Percentiles rank a stretch among this genome's conserved stretches.
Conservation (phyloP, 2,113 vertebrate species). For the Cranoglanis bouderius region DNA sequence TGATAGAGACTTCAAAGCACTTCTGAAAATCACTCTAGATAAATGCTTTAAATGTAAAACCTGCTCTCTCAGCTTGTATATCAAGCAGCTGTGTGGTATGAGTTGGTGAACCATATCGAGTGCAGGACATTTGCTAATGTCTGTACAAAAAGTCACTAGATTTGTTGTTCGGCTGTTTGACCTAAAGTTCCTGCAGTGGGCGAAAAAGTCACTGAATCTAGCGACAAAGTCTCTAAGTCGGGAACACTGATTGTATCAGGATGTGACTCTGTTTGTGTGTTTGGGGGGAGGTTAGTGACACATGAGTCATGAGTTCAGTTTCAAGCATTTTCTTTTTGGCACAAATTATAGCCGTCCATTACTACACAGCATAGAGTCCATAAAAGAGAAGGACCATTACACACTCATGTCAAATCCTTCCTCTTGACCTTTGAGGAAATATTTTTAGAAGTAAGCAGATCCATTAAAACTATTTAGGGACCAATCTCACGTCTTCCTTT, state of each 20-base stretch:
- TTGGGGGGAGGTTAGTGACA: neutral
- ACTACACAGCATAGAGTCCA: neutral
- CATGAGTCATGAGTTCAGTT: neutral
- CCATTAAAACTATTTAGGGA: neutral
- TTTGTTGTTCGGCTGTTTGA: neutral
- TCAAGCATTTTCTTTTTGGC: neutral
- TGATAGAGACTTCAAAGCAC: neutral
- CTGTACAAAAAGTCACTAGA: neutral
- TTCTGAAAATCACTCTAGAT: neutral
- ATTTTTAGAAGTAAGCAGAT: neutral
- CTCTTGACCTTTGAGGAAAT: neutral
- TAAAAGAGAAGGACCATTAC: neutral
- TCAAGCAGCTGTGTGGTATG: neutral
- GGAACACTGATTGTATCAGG: neutral
- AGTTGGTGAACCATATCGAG: too few relatives aligned
- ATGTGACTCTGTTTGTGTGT: neutral
- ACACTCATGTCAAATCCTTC: neutral
- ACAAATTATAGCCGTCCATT: neutral
- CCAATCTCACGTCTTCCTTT: neutral
- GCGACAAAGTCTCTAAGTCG: neutral
- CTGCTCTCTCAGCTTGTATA: neutral
- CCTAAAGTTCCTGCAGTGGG: neutral
- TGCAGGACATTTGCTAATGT: neutral
- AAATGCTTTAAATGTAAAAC: neutral
- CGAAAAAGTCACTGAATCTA: neutral